Evolutionary conservation across 2,113 vertebrate genomes (phyloP).

Genomic region (Tenebrosternarchus preto): DNA sequence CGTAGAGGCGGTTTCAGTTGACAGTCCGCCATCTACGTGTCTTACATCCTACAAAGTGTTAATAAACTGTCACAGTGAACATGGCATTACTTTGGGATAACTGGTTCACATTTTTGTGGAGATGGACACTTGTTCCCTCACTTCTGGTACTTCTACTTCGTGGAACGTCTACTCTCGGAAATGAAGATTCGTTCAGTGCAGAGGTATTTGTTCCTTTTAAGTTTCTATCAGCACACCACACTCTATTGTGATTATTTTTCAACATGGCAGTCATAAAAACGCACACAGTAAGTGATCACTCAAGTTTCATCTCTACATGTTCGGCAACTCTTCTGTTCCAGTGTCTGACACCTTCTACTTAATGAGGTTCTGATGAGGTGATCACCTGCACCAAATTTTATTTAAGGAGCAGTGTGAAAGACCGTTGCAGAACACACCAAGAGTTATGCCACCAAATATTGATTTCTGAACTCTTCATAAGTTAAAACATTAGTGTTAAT

Average conservation of each 20-base stretch:
- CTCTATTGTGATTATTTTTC: neutral
- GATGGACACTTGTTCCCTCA: conserved; percentile 61
- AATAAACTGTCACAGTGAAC: conserved; percentile 4
- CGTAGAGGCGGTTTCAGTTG: neutral
- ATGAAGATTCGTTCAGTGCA: conserved; percentile 63
- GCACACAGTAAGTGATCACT: no score
- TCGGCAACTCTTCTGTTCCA: no score
- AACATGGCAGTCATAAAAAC: no score
- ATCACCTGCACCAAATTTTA: no score
- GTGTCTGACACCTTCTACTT: no score
- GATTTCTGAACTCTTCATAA: no score
- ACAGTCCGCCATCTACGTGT: neutral
- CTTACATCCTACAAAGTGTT: neutral
- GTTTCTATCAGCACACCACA: neutral
- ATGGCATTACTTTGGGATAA: conserved; percentile 65
- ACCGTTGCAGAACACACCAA: no score
- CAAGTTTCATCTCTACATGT: no score
- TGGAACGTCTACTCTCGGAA: conserved; percentile 58
- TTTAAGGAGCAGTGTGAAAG: no score
- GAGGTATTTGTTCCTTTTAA: conserved; percentile 63
- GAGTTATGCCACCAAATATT: no score
- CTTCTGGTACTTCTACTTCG: conserved; percentile 67
- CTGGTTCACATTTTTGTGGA: conserved; percentile 68
- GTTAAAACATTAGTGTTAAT: no score
- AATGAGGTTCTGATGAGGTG: no score